Evolutionary conservation across 2,113 vertebrate genomes (phyloP).

Genomic region (Tragelaphus imberbis): DNA sequence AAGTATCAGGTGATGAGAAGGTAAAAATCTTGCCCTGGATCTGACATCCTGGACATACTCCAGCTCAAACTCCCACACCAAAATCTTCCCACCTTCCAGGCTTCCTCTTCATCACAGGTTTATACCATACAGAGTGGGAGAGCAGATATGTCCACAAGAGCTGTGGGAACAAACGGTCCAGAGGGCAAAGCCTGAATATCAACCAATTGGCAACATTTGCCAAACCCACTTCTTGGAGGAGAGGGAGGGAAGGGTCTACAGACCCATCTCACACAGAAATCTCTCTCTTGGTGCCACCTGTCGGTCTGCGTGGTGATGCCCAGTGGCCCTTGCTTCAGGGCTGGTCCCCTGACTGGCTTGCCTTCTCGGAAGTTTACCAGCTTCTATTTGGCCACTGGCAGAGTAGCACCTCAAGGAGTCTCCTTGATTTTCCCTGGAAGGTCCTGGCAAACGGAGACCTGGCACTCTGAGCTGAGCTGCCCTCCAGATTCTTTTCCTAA

Average conservation of each 20-base stretch:
- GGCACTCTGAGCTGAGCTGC: not conserved
- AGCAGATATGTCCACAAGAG: not conserved
- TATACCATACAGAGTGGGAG: not conserved
- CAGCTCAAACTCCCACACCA: not conserved
- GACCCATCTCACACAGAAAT: not conserved
- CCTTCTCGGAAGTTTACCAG: not conserved
- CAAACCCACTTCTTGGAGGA: not conserved
- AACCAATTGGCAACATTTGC: not conserved
- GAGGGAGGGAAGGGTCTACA: not conserved
- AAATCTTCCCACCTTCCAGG: not conserved
- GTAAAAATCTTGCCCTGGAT: not conserved
- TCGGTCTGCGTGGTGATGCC: not conserved
- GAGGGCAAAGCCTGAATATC: not conserved
- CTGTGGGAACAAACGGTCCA: not conserved
- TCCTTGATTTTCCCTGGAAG: not conserved
- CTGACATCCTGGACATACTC: not conserved
- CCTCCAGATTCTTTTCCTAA: not conserved
- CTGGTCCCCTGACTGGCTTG: accelerated
- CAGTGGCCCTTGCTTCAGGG: not conserved
- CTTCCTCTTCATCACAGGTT: not conserved
- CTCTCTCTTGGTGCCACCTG: not conserved
- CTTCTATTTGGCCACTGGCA: not conserved
- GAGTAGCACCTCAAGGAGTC: not conserved
- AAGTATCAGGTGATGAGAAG: not conserved
- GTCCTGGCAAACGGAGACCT: not conserved